A percentile compares a stretch with the other conserved stretches of the same genome.
Evolutionary conservation across 2,113 vertebrate genomes (phyloP).

Genomic region (Galemys pyrenaicus): DNA sequence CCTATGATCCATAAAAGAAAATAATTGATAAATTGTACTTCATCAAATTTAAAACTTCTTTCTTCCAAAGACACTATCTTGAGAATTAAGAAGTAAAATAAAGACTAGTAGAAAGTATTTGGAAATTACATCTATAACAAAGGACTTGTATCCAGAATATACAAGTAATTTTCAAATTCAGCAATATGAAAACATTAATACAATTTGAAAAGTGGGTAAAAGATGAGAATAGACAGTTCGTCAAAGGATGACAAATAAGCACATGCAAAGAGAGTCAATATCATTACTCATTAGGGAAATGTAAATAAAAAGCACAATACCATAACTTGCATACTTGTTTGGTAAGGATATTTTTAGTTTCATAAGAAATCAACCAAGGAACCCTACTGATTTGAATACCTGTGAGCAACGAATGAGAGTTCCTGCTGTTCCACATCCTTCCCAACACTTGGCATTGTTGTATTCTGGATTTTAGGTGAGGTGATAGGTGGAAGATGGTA

Average conservation of each 20-base stretch:
- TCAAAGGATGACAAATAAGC: neutral
- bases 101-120: neutral
- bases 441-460: neutral
- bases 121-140: neutral
- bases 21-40: neutral
- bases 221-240: neutral
- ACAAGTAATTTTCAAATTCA: constrained; percentile 1
- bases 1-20: neutral
- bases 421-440: neutral
- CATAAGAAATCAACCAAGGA: neutral
- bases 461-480: neutral
- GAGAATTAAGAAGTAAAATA: neutral
- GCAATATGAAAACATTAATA: neutral
- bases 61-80: neutral
- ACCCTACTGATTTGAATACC: neutral
- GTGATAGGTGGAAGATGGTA: neutral
- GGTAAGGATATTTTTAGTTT: neutral
- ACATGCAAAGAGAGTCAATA: neutral
- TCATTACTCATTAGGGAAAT: neutral
- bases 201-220: neutral
- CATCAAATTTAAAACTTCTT: neutral
- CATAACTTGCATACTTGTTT: neutral
- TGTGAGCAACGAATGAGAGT: neutral
- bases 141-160: neutral
- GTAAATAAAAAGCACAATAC: neutral